Evolutionary conservation across 2,113 vertebrate genomes (phyloP).

Genomic region (Orientallactaga bullata): DNA sequence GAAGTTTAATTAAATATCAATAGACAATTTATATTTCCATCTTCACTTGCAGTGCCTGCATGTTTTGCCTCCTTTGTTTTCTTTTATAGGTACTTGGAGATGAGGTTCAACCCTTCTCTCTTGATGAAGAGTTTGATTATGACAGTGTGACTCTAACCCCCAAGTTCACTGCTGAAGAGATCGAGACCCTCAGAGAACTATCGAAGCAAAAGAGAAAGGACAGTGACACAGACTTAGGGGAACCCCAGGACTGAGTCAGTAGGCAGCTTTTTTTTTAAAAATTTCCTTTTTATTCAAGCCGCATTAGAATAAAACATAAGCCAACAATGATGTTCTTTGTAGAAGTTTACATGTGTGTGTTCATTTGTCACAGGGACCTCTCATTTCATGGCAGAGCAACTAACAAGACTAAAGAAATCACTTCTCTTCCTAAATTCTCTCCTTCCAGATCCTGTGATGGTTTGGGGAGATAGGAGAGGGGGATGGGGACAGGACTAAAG

Average conservation of each 20-base stretch:
- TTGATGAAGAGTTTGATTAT: slow-evolving; percentile 91
- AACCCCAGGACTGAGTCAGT: slow-evolving; percentile 43
- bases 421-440: neutral
- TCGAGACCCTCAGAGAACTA: slow-evolving; percentile 65
- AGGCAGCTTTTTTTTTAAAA: neutral
- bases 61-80: slow-evolving; percentile 53
- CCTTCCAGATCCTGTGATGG: neutral
- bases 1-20: slow-evolving; percentile 88
- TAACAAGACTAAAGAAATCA: neutral
- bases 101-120: slow-evolving; percentile 87
- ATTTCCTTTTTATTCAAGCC: slow-evolving; percentile 11
- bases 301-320: slow-evolving; percentile 61
- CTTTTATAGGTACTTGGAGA: slow-evolving; percentile 82
- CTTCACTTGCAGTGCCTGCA: slow-evolving; percentile 66
- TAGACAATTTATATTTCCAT: slow-evolving; percentile 82
- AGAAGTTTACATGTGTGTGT: neutral
- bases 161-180: slow-evolving; percentile 85
- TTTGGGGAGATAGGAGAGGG: neutral
- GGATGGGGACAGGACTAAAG: neutral
- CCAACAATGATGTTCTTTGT: neutral
- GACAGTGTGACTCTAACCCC: slow-evolving; percentile 86
- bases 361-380: neutral
- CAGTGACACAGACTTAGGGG: neutral
- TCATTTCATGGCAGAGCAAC: neutral
- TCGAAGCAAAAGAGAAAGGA: neutral